Base-by-base conservation (phyloP, 2,797 vertebrate species). In the Chelon labrosus region DNA sequence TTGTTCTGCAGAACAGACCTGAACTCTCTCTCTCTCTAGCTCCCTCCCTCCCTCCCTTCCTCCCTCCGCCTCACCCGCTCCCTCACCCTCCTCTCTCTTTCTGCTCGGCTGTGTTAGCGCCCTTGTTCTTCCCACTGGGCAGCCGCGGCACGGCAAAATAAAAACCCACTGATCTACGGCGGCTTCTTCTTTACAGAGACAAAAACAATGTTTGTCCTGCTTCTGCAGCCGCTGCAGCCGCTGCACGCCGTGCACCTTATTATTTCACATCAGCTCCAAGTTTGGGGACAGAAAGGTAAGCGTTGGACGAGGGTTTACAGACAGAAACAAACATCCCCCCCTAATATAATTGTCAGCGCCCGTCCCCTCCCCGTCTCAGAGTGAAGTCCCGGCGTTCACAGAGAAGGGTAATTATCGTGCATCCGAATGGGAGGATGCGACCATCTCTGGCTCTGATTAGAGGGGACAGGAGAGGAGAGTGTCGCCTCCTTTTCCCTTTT, bases 391-490 rank as follows among this genome's bases (percentile, higher is more conserved):
- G 89, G 92, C 87, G 85, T 90, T 91, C 17, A 93, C 91, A 93
- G 94, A 96, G 95, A 94, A 94, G 94, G 96, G 91, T 97, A 97
- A 97, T 98, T 97, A 98, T 95, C 91, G 82, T 95, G 96, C 95
- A 96, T 95, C 95, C 92, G 94, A 96, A 95, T 94, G 92, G 93
- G 95, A 96, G 95, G 95, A 95, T 96, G 93, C 95, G 94, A 96
- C 82, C 83, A 49, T 96, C 95, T 96, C 95, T 94, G 94, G 93
- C 94, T 96, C 94, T 96, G 95, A 97, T 97, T 96, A 98, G 94
- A 97, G 95, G 94, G 94, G 90, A 95, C 78, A 93, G 92, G 90
- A 88, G 85, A 93, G 92, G 22, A 22, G 94, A 94, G 94, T 19
- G 89, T 93, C 91, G 88, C 80, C 79, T 81, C 92, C 92, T 89